Percentiles rank a stretch among this genome's conserved stretches.
These are phyloP conservation scores for Aurelia coerulea DNA, from an alignment of 30 jellyfish, hydroid and myxozoan genomes.

Conservation along the genomic window DNA sequence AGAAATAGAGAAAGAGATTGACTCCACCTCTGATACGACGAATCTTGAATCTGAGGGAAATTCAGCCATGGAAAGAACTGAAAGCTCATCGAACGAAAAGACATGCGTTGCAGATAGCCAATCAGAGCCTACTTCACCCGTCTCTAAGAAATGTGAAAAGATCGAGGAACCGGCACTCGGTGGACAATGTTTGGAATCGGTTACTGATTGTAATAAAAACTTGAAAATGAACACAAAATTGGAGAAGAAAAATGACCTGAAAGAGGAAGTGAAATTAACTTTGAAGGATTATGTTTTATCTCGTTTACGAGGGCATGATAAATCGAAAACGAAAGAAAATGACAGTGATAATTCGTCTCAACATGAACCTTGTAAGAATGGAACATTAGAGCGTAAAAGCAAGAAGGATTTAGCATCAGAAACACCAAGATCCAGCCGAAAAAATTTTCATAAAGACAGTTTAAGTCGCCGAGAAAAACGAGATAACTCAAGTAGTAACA, in stretches of 20 bases:
- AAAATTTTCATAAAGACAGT: slow-evolving; percentile 34
- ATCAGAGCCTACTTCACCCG: slow-evolving; percentile 10
- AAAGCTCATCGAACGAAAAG: slow-evolving; percentile 28
- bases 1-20: slow-evolving; percentile 51
- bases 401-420: slow-evolving; percentile 18
- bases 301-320: slow-evolving; percentile 63
- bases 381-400: slow-evolving; percentile 51
- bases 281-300: slow-evolving; percentile 65
- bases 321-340: slow-evolving; percentile 10
- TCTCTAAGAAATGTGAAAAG: not conserved
- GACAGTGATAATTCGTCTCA: slow-evolving; percentile 42
- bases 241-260: slow-evolving; percentile 34
- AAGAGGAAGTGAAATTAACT: slow-evolving; percentile 57
- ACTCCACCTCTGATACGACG: slow-evolving; percentile 8
- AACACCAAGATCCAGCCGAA: slow-evolving; percentile 41
- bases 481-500: slow-evolving; percentile 18
- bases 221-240: slow-evolving; percentile 3
- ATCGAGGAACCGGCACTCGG: not conserved
- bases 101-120: slow-evolving; percentile 16
- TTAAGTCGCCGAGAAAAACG: slow-evolving; percentile 30
- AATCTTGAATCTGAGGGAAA: slow-evolving; percentile 19
- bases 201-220: slow-evolving; percentile 44
- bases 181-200: slow-evolving; percentile 12
- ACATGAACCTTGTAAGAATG: slow-evolving; percentile 19
- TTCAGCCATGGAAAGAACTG: not conserved